Evolutionary conservation across 2,797 vertebrate species (phyloP).

Genomic region (Choloepus didactylus): DNA sequence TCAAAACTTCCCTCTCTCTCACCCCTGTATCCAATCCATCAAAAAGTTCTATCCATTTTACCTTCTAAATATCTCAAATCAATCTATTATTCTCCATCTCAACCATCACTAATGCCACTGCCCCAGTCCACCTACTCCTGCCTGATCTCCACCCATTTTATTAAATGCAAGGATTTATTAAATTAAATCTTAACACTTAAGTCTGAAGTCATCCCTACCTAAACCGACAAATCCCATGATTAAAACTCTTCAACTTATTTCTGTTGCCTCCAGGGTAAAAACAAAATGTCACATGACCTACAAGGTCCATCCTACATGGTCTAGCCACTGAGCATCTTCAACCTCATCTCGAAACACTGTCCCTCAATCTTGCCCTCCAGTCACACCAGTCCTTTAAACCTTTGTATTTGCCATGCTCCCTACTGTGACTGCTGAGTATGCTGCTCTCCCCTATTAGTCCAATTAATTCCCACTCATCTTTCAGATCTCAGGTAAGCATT

Average conservation of each 20-base stretch:
- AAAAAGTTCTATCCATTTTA: slow-evolving; percentile 31
- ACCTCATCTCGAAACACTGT: background rate
- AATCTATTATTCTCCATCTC: background rate
- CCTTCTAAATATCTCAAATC: slow-evolving; percentile 22
- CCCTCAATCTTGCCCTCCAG: background rate
- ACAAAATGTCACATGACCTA: background rate
- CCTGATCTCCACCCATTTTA: background rate
- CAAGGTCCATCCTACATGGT: background rate
- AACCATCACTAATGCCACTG: background rate
- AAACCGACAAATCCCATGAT: background rate
- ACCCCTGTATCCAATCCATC: background rate
- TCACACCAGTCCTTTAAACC: background rate
- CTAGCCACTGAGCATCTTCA: background rate
- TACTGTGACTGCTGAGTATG: background rate
- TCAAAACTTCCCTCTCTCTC: background rate
- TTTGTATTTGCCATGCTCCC: background rate
- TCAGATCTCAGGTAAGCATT: background rate
- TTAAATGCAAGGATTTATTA: slow-evolving; percentile 2
- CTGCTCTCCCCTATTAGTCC: background rate
- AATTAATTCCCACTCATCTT: background rate
- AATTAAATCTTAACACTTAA: background rate
- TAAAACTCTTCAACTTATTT: slow-evolving; percentile 50
- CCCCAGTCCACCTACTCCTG: background rate
- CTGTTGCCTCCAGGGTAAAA: slow-evolving; percentile 42
- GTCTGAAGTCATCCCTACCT: background rate